These are phyloP conservation scores for Nomada fucata DNA, from an alignment of 2,888 invertebrate genomes.

Conservation along the genomic window DNA sequence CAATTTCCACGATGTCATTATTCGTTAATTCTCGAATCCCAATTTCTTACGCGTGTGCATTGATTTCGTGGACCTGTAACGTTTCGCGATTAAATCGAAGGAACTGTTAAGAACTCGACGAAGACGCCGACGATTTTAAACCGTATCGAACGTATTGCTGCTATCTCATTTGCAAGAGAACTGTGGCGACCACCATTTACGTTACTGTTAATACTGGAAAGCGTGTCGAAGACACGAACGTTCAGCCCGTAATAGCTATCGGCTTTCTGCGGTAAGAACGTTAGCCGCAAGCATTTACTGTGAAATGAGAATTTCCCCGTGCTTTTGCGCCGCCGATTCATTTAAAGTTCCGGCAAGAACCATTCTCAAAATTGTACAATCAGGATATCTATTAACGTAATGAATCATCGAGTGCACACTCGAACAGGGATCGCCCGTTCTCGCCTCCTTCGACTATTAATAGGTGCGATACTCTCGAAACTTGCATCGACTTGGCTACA, in stretches of 20 bases:
- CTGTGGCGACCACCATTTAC: constrained; percentile 21
- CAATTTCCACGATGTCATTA: neutral
- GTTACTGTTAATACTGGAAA: constrained; percentile 46
- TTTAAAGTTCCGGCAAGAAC: constrained; percentile 50
- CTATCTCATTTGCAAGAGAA: constrained; percentile 30
- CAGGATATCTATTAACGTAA: constrained; percentile 55
- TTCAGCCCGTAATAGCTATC: constrained; percentile 51
- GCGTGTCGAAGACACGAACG: constrained; percentile 38
- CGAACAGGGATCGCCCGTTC: constrained; percentile 25
- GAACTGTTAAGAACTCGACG: neutral
- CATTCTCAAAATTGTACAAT: constrained; percentile 54
- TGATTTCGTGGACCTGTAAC: too few species aligned
- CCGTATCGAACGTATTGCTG: constrained; percentile 14
- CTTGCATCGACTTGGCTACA: constrained; percentile 24
- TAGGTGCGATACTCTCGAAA: constrained; percentile 36
- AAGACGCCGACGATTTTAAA: neutral
- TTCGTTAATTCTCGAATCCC: neutral
- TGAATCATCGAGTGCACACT: constrained; percentile 46
- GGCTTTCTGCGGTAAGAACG: constrained; percentile 40
- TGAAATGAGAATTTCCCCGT: constrained; percentile 52
- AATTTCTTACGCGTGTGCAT: too few species aligned
- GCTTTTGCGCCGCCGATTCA: constrained; percentile 39
- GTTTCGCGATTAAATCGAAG: neutral
- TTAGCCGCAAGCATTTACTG: constrained; percentile 55
- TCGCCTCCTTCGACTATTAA: constrained; percentile 35